phyloP scores from a whole-genome alignment of 2,113 vertebrate species.

The Lagopus muta region DNA sequence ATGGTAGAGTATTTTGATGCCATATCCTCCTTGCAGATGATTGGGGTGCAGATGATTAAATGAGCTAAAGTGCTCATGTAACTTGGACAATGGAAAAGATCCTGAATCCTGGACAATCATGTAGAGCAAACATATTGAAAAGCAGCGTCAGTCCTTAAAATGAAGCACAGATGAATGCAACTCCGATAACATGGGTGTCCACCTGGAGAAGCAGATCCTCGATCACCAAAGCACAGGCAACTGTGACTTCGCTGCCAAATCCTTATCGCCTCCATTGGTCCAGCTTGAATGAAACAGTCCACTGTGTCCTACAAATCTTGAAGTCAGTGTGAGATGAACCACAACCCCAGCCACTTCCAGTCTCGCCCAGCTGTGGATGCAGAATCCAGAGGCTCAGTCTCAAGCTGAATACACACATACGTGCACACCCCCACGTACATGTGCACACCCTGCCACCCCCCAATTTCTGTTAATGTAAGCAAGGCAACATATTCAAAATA shows the following conservation, averaged over 20 bases:
- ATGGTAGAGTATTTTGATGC: not conserved
- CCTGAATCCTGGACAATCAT: not conserved
- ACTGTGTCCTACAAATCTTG: not conserved
- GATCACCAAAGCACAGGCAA: not conserved
- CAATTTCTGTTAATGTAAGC: not conserved
- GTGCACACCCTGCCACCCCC: too few relatives aligned
- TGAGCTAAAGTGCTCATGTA: not conserved
- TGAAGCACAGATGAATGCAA: not conserved
- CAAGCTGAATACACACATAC: not conserved
- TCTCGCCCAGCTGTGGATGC: not conserved
- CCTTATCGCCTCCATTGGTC: not conserved
- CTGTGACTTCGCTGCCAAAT: accelerated
- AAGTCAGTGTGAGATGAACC: not conserved
- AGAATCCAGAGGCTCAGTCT: not conserved
- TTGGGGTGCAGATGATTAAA: not conserved
- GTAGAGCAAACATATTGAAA: constrained; percentile 9
- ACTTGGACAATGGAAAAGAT: not conserved
- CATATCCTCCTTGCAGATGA: not conserved
- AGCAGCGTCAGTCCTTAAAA: not conserved
- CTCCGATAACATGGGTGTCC: not conserved
- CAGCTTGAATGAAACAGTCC: not conserved
- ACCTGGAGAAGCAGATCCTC: not conserved
- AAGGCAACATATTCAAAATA: not conserved
- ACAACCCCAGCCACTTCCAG: not conserved
- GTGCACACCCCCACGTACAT: too few relatives aligned